Conservation (phyloP, 2,113 vertebrate genomes). For the Epinephelus fuscoguttatus region DNA sequence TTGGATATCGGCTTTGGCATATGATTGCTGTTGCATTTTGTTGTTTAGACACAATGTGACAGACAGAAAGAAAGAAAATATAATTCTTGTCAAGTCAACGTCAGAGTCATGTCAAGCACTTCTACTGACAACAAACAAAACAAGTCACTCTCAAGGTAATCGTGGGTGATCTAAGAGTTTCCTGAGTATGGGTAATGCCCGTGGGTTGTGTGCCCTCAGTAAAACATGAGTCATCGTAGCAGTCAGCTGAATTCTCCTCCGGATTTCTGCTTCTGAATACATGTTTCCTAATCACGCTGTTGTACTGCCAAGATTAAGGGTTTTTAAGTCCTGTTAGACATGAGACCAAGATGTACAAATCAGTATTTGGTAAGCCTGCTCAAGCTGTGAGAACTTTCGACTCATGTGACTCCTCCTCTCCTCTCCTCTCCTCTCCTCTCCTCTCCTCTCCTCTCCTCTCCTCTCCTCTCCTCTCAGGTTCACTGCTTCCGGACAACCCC, state of each 20-base stretch:
- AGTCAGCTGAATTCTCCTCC: conserved; percentile 18
- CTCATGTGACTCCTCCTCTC: conserved; percentile 8
- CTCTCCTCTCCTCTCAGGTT: conserved; percentile 19
- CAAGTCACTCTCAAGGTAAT: neutral
- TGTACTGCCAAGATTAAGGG: conserved; percentile 51
- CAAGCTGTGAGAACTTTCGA: conserved; percentile 52
- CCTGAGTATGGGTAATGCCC: neutral
- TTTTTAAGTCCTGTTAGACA: conserved; percentile 64
- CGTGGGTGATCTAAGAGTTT: conserved; percentile 1
- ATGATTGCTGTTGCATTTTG: neutral
- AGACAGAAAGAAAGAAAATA: neutral
- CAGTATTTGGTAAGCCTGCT: conserved; percentile 57
- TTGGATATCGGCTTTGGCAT: neutral
- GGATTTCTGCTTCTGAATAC: conserved; percentile 20
- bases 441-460: conserved; percentile 23
- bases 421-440: conserved; percentile 14
- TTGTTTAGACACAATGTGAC: neutral
- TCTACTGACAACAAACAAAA: conserved; percentile 3
- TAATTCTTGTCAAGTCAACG: neutral
- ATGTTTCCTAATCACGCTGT: conserved; percentile 24
- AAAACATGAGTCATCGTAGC: conserved; percentile 11
- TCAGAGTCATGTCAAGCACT: neutral
- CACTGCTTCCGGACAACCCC: conserved; percentile 20
- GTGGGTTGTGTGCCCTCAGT: conserved; percentile 26
- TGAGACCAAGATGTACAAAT: conserved; percentile 48